Evolutionary conservation across 2,797 vertebrate species (phyloP).

Genomic region (Otus scops): DNA sequence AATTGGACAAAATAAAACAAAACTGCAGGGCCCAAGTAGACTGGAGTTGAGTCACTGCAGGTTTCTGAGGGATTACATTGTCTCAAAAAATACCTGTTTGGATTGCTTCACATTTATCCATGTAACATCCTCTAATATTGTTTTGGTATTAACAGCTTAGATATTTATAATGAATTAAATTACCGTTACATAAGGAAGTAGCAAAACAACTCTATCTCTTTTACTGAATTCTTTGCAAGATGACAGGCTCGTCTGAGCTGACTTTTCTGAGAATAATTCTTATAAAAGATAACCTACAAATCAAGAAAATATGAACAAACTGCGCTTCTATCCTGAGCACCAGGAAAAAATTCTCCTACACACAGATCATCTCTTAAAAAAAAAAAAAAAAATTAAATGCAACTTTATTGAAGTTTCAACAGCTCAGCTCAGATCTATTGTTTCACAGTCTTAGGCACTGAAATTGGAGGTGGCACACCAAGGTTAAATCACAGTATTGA

Average conservation of each 20-base stretch:
- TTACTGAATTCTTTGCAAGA: background rate
- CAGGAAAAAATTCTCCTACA: background rate
- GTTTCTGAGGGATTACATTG: background rate
- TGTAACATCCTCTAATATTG: background rate
- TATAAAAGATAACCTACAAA: background rate
- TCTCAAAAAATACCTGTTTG: background rate
- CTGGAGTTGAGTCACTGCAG: background rate
- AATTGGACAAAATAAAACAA: background rate
- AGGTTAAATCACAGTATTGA: constrained; percentile 68
- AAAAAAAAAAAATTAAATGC: constrained; percentile 27
- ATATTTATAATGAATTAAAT: constrained; percentile 53
- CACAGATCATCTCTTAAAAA: background rate
- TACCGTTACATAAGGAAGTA: background rate
- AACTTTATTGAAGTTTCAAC: constrained; percentile 12
- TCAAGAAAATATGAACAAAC: background rate
- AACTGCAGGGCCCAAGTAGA: background rate
- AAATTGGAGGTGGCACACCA: constrained; percentile 63
- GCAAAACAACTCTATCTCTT: background rate
- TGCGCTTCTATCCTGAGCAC: background rate
- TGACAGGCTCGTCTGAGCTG: background rate
- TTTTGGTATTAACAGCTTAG: constrained; percentile 11
- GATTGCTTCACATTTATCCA: background rate
- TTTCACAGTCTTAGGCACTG: constrained; percentile 34
- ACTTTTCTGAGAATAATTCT: background rate
- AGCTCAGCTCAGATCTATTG: constrained; percentile 34